These are phyloP conservation scores for Vanessa tameamea DNA, from an alignment of 1,140 invertebrate species.

Conservation along the genomic window DNA sequence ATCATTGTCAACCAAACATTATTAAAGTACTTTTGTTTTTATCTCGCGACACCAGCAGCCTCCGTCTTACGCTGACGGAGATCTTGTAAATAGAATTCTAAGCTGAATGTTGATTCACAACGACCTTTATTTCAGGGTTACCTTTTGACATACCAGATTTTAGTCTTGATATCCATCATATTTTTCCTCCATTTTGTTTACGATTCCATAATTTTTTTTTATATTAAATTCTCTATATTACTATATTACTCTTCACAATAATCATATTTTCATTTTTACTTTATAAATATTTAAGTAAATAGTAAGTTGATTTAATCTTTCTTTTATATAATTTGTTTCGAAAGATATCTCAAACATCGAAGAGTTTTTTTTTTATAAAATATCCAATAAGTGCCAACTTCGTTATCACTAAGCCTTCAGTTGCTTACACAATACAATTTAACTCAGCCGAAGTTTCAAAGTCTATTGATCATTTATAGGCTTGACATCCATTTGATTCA, in stretches of 20 bases:
- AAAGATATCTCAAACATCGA: too few species aligned
- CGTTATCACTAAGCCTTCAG: slow-evolving; percentile 2
- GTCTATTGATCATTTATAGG: slow-evolving; percentile 3
- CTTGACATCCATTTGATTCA: neutral
- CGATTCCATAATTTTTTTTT: too few species aligned
- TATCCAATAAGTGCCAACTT: neutral
- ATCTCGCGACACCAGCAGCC: neutral
- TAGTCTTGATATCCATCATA: too few species aligned
- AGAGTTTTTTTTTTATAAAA: neutral
- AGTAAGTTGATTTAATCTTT: too few species aligned
- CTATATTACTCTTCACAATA: too few species aligned
- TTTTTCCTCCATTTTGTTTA: too few species aligned
- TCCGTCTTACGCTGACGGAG: neutral
- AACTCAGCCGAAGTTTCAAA: slow-evolving; percentile 16
- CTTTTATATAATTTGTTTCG: too few species aligned
- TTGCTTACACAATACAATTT: slow-evolving; percentile 21
- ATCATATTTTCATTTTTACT: too few species aligned
- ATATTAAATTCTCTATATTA: too few species aligned
- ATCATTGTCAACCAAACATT: neutral
- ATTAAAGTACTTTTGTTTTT: slow-evolving; percentile 4
- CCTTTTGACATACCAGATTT: neutral
- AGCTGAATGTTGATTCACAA: neutral
- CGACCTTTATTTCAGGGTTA: neutral
- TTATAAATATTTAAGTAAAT: too few species aligned
- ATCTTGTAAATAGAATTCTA: slow-evolving; percentile 2